These are phyloP conservation scores for Eulimnadia texana DNA, from an alignment of 1,140 invertebrate species.

Conservation along the genomic window DNA sequence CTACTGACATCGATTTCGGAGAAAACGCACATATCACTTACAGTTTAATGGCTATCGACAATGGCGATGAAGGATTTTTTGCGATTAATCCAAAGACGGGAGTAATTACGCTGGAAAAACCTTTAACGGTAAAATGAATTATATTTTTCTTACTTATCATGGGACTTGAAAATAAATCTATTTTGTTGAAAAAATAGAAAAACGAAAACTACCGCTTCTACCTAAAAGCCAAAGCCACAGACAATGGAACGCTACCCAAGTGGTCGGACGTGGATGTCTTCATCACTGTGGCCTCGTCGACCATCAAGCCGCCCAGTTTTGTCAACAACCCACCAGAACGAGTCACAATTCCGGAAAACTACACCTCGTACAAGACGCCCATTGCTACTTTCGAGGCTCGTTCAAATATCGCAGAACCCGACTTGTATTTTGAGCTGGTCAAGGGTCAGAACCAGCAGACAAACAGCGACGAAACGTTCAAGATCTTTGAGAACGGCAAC, in stretches of 20 bases:
- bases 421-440: constrained; percentile 61
- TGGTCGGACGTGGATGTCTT: constrained; percentile 52
- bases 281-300: constrained; percentile 69
- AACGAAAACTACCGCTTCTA: constrained; percentile 48
- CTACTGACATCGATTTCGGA: constrained; percentile 74
- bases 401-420: constrained; percentile 56
- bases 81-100: constrained; percentile 58
- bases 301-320: constrained; percentile 69
- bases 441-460: constrained; percentile 64
- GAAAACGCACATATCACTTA: constrained; percentile 60
- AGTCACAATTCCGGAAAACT: constrained; percentile 55
- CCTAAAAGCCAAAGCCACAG: constrained; percentile 55
- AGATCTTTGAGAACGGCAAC: constrained; percentile 18
- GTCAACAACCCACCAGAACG: constrained; percentile 37
- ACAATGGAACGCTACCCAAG: constrained; percentile 48
- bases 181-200: no score
- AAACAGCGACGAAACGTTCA: constrained; percentile 62
- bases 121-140: constrained; percentile 35
- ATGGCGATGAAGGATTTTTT: constrained; percentile 50
- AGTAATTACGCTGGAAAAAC: constrained; percentile 55
- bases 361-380: constrained; percentile 45
- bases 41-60: constrained; percentile 10
- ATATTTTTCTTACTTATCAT: background rate
- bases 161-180: no score
- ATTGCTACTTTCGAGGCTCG: constrained; percentile 51